Evolutionary conservation across 2,888 invertebrate species (phyloP), one percentile per base, ranked within the genome.

Genomic region (Dysmachus trigonus): DNA sequence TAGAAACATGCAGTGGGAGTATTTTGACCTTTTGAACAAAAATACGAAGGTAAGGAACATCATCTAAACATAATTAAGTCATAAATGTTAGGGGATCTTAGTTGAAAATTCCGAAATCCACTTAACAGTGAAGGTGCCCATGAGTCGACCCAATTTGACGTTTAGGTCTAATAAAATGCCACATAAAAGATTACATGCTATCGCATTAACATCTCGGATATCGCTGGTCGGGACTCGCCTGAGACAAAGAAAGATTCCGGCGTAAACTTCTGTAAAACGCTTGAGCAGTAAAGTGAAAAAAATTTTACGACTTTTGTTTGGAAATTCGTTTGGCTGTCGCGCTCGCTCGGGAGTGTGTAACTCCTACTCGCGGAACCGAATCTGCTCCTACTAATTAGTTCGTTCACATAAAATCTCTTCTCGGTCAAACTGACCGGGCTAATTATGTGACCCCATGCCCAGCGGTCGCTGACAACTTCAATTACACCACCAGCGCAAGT

Each of bases 51-150:
- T 72, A 72, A 84, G 22, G 47, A 10, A 31, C 15, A 72, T 30
- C 33, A 84, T 84, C 73, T 84, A 15, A 18, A 30, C 73, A 41
- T 84, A 84, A 84, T 84, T 84, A 84, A 84, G 84, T 84, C 31
- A 84, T 73, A 84, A 84, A 84, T 18, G 27, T 27, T 10, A 31
- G 13, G 8, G 31, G 47, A 73, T 27, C 30, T n/a, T 7, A 41
- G 15, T 15, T 38, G 38, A 72, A n/a, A 73, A 73, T 47, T 38
- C 27, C 18, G 71, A 62, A 71, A 35, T 30, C 84, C 62, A 62
- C 62, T 82, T 82, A 82, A 30, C 27, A 82, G 35, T 35, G 31
- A 30, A 18, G 22, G 31, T 62, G 33, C 33, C 30, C 81, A 33
- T 62, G 62, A 33, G 53, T 35, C 81, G 81, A 62, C 35, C 81